A percentile compares a stretch with the other conserved stretches of the same genome.
phyloP scores from a whole-genome alignment of 2,797 vertebrate genomes.

The Sternarchorhynchus goeldii region DNA sequence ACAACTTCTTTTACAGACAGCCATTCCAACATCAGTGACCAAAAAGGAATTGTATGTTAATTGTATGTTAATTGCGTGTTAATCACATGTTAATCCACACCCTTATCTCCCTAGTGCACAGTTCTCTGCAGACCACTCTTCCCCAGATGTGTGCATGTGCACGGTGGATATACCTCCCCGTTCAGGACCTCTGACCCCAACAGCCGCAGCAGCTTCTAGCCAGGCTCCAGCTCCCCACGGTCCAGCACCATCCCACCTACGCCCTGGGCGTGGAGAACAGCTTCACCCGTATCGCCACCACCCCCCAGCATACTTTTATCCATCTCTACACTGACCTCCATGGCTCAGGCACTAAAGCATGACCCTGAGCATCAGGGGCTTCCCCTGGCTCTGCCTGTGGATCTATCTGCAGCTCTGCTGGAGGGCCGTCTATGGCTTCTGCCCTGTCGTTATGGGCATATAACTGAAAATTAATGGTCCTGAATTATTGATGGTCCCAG shows the following conservation, averaged over 20 bases:
- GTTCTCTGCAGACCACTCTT: too few species aligned
- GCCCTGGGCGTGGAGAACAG: not conserved
- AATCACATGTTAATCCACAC: too few species aligned
- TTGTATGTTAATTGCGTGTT: too few species aligned
- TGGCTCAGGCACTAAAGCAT: not conserved
- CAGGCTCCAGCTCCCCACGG: not conserved
- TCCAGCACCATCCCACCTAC: constrained; percentile 13
- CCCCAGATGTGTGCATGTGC: too few species aligned
- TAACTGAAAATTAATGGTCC: too few species aligned
- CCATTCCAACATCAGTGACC: too few species aligned
- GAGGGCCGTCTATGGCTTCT: not conserved
- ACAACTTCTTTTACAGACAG: too few species aligned
- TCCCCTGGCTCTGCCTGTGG: not conserved
- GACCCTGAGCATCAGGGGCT: not conserved
- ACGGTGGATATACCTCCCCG: constrained; percentile 42
- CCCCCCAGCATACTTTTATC: not conserved
- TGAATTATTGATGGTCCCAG: too few species aligned
- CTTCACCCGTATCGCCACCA: not conserved
- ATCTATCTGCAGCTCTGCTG: not conserved
- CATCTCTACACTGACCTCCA: constrained; percentile 11
- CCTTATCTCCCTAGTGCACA: too few species aligned
- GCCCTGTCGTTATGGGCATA: too few species aligned
- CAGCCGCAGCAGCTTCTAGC: not conserved
- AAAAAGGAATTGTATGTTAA: too few species aligned
- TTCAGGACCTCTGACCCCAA: constrained; percentile 28